Conservation (phyloP, 1,140 invertebrate genomes). For the Cydia amplana region DNA sequence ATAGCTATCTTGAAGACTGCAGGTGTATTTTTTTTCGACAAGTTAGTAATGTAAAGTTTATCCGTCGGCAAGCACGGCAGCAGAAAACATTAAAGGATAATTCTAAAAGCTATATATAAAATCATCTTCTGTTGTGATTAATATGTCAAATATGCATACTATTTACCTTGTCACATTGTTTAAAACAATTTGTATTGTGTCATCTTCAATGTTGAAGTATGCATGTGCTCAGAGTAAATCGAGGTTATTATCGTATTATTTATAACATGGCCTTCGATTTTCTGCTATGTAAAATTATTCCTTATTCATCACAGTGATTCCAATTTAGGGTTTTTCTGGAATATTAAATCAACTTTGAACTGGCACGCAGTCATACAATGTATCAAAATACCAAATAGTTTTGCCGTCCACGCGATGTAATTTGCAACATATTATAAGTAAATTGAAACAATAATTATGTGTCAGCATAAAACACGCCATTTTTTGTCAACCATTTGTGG, state of each 20-base stretch:
- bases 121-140: neutral
- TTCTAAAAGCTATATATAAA: no score
- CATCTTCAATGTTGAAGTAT: neutral
- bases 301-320: neutral
- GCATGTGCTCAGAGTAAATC: neutral
- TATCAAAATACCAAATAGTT: no score
- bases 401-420: no score
- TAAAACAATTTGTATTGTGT: conserved; percentile 3
- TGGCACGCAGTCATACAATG: no score
- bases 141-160: neutral
- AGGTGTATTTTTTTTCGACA: no score
- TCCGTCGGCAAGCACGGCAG: no score
- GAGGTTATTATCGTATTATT: neutral
- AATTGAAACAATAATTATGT: neutral
- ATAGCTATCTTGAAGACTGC: no score
- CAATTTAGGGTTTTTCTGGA: no score
- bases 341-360: no score
- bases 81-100: no score
- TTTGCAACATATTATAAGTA: neutral
- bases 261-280: neutral
- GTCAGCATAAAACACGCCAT: neutral
- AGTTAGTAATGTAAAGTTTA: no score
- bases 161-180: neutral
- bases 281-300: neutral
- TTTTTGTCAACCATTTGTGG: neutral